These are phyloP conservation scores for Athetis lepigone DNA, from an alignment of 2,888 invertebrate genomes.

Conservation along the genomic window DNA sequence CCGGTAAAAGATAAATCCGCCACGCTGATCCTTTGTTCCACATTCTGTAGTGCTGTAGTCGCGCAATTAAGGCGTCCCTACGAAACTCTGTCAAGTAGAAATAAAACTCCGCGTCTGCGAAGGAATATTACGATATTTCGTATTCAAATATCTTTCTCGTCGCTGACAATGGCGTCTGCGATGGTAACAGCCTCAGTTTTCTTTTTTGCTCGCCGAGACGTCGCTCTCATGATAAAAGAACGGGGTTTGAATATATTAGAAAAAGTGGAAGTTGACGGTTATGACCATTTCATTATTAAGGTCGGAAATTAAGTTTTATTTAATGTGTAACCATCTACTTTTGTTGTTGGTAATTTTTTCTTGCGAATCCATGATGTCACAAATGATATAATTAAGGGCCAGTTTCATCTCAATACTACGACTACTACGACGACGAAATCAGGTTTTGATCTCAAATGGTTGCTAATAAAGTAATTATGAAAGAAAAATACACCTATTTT, in stretches of 20 bases:
- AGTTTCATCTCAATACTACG: too few relatives aligned
- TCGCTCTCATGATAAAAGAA: conserved; percentile 37
- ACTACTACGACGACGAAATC: too few relatives aligned
- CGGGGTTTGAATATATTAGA: conserved; percentile 49
- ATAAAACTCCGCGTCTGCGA: conserved; percentile 66
- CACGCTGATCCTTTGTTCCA: conserved; percentile 64
- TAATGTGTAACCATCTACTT: conserved; percentile 9
- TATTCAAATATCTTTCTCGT: conserved; percentile 69
- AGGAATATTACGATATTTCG: conserved; percentile 72
- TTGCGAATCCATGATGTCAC: neutral
- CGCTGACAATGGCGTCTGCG: conserved; percentile 55
- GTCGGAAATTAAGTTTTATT: conserved; percentile 1
- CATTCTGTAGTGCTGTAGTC: conserved; percentile 54
- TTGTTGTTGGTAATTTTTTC: neutral
- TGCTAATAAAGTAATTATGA: too few relatives aligned
- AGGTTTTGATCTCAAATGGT: too few relatives aligned
- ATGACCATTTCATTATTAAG: conserved; percentile 8
- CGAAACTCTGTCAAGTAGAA: conserved; percentile 69
- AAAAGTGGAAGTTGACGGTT: conserved; percentile 23
- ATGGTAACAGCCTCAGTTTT: conserved; percentile 30
- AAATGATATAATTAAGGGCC: neutral
- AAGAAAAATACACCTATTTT: too few relatives aligned
- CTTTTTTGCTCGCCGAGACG: conserved; percentile 37
- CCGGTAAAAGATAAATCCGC: conserved; percentile 51
- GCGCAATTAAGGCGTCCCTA: conserved; percentile 69